A percentile compares a stretch with the other conserved stretches of the same genome.
phyloP scores from a whole-genome alignment of 2,113 vertebrate genomes.

The Pyxicephalus adspersus region DNA sequence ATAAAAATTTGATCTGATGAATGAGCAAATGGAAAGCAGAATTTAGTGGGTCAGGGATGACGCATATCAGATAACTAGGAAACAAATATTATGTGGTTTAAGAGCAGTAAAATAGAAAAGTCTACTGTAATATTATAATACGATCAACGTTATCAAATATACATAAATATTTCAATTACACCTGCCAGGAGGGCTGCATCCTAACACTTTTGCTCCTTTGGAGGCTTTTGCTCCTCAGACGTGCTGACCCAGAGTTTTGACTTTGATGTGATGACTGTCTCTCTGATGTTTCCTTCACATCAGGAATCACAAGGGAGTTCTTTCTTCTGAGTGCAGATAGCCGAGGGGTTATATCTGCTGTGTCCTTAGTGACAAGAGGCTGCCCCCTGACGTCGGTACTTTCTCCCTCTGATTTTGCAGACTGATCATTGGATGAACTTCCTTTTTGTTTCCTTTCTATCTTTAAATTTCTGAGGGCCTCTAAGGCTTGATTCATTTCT shows the following conservation, averaged over 20 bases:
- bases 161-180: conserved; percentile 48
- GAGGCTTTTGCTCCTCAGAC: conserved; percentile 58
- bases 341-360: neutral
- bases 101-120: neutral
- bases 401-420: conserved; percentile 40
- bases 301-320: conserved; percentile 47
- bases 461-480: conserved; percentile 58
- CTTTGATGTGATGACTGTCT: conserved; percentile 44
- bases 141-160: neutral
- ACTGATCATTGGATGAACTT: conserved; percentile 30
- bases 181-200: conserved; percentile 70
- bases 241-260: conserved; percentile 64
- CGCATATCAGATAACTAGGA: neutral
- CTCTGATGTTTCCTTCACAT: conserved; percentile 44
- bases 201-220: conserved; percentile 60
- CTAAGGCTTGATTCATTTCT: conserved; percentile 58
- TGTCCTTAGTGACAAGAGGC: neutral
- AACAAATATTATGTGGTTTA: neutral
- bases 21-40: no score
- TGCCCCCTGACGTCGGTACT: neutral
- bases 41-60: no score
- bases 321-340: neutral
- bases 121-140: neutral
- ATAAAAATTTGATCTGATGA: no score
- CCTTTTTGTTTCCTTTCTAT: conserved; percentile 58